Evolutionary conservation across 2,888 invertebrate genomes (phyloP), one percentile per base, ranked within the genome.

Genomic region (Eupithecia insigniata): DNA sequence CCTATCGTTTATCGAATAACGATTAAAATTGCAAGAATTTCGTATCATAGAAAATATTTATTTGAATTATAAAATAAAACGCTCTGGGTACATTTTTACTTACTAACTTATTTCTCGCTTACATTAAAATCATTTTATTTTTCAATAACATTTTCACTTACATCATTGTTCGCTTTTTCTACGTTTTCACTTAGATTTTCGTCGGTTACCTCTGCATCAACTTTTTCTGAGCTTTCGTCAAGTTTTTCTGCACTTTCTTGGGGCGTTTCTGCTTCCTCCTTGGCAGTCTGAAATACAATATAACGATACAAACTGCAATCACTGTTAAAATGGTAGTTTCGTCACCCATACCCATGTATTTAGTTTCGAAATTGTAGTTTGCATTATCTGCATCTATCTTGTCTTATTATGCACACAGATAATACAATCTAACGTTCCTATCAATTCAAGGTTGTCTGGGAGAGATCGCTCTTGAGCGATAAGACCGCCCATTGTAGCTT

Each of bases 71-170:
- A 72, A 69, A 62, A 32, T 39, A 30, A 32, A 70, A 70, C 62
- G 64, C 64, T 71, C 73, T 73, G n/a, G n/a, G n/a, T n/a, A 64
- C 70, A 64, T 66, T 75, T 36, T 69, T 67, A 28, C 76, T 72
- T 67, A 75, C 26, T 46, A 46, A 1, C 51, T 51, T 51, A 51
- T 46, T 46, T 46, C n/a, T 46, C 7, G 5, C 46, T 46, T 26
- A 55, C 26, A 55, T 26, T 55, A 55, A 55, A 22, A 22, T 1
- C 22, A 51, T 12, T 14, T 55, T 55, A 55, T 55, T 51, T 46
- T n/a, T 55, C 55, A 26, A 55, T 55, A 55, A 55, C 26, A 55
- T 55, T 55, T 26, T 55, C 28, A 16, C 76, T 74, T 16, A 73
- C 76, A 71, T 66, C 73, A 18, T 30, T 67, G 58, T 70, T 10